These are phyloP conservation scores for Electrophaes corylata DNA, from an alignment of 2,888 invertebrate genomes.

Conservation along the genomic window DNA sequence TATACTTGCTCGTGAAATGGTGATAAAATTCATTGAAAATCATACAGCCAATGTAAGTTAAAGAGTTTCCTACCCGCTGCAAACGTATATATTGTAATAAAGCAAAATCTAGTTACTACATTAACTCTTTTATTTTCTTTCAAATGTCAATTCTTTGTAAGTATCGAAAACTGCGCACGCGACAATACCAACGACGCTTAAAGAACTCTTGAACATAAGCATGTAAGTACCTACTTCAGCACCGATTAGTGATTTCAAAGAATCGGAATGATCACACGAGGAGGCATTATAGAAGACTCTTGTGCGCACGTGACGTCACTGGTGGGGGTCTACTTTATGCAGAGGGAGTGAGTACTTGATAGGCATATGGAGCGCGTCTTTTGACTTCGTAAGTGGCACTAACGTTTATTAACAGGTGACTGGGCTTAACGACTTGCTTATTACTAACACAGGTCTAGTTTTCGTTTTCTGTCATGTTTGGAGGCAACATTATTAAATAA, in stretches of 20 bases:
- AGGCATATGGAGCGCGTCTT: slow-evolving; percentile 61
- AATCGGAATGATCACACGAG: slow-evolving; percentile 55
- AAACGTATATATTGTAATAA: too few species aligned
- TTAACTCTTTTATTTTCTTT: slow-evolving; percentile 9
- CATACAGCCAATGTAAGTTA: too few species aligned
- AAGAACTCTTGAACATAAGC: slow-evolving; percentile 17
- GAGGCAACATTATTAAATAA: background rate
- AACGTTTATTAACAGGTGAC: slow-evolving; percentile 27
- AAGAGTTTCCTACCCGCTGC: too few species aligned
- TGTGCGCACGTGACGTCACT: slow-evolving; percentile 66
- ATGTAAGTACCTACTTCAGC: slow-evolving; percentile 28
- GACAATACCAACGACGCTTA: slow-evolving; percentile 22
- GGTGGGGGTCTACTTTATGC: slow-evolving; percentile 17
- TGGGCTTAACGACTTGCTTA: background rate
- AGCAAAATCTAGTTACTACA: background rate
- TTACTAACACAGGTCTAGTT: too few species aligned
- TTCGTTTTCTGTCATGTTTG: too few species aligned
- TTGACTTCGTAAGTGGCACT: slow-evolving; percentile 46
- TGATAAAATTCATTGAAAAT: too few species aligned
- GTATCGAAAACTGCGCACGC: slow-evolving; percentile 31
- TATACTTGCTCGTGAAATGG: too few species aligned
- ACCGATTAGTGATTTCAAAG: slow-evolving; percentile 40
- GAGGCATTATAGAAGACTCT: slow-evolving; percentile 55
- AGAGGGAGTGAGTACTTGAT: slow-evolving; percentile 23
- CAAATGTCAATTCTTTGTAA: background rate